Evolutionary conservation across 2,113 vertebrate genomes (phyloP), one percentile per base, ranked within the genome.

Genomic region (Tenrec ecaudatus): DNA sequence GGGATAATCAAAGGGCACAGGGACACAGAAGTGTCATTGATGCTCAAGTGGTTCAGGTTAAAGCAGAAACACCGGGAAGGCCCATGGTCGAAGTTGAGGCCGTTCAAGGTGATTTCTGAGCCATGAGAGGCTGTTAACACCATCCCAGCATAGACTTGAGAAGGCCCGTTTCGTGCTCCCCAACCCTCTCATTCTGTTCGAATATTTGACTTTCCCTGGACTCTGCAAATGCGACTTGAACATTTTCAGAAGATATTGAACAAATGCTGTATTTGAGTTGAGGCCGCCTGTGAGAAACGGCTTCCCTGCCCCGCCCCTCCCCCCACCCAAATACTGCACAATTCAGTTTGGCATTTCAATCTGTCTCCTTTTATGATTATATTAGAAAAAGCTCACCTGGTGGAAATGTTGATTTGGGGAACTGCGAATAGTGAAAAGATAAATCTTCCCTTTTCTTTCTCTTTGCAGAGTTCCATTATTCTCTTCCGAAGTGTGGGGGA

Each of bases 311-410:
- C n/a, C n/a, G n/a, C n/a, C n/a, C n/a, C n/a, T n/a, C n/a, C n/a
- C n/a, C n/a, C n/a, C n/a, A n/a, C n/a, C n/a, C n/a, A n/a, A n/a
- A n/a, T 66, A 88, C 25, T 2, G 31, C 76, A 31, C 29, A 33
- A 40, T 81, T 86, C 36, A 73, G 36, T 84, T 92, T 89, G 86
- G 47, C 62, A 53, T 89, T 91, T 91, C 58, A 62, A 38, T 93
- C 91, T 93, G 43, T 62, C 64, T 91, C 57, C 6, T 87, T 29
- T 76, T 90, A 36, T 12, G 73, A 86, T 94, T 85, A 17, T 86
- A 57, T 91, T 90, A 87, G 69, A 92, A 76, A 95, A 91, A 85
- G 16, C 27, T 33, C 53, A 82, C 19, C 80, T 92, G 78, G 68
- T 62, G 16, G 47, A 88, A 83, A 73, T 86, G 53, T 93, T 80